These are phyloP conservation scores for Torymus aiolomorphi DNA, from an alignment of 2,888 invertebrate species.

Conservation along the genomic window DNA sequence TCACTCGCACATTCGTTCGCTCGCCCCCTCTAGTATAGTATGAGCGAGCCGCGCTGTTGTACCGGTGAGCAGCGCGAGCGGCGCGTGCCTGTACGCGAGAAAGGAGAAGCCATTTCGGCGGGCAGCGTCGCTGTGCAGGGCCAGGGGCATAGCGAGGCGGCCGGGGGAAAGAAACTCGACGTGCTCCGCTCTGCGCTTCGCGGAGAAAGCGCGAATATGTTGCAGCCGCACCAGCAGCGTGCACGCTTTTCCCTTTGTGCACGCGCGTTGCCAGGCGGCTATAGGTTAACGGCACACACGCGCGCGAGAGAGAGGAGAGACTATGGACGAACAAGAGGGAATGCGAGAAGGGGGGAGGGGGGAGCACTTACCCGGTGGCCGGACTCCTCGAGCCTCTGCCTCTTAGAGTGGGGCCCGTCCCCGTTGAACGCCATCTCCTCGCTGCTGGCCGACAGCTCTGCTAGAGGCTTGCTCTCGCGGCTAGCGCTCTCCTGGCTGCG, in stretches of 20 bases:
- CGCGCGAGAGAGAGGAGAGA: conserved; percentile 38
- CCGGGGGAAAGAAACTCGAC: too few species aligned
- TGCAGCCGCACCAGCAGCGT: too few species aligned
- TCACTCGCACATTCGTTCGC: not conserved
- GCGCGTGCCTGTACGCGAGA: conserved; percentile 14
- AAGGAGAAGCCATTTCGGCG: conserved; percentile 52
- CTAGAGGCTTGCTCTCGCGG: not conserved
- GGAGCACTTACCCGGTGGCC: conserved; percentile 72
- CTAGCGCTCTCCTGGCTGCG: not conserved
- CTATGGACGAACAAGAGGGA: not conserved
- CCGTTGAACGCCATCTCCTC: conserved; percentile 76
- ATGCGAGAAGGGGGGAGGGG: conserved; percentile 41
- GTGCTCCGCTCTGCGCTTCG: too few species aligned
- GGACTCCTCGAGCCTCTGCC: conserved; percentile 75
- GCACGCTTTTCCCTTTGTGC: not conserved
- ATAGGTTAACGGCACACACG: not conserved
- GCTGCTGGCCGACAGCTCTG: conserved; percentile 24
- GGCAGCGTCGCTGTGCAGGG: conserved; percentile 16
- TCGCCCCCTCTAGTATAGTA: too few species aligned
- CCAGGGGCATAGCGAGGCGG: too few species aligned
- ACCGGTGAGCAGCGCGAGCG: not conserved
- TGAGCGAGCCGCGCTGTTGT: too few species aligned
- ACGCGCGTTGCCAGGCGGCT: conserved; percentile 34
- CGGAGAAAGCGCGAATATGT: too few species aligned
- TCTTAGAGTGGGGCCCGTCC: conserved; percentile 76